Evolutionary conservation across 2,888 invertebrate species (phyloP).

Genomic region (Tinea trinotella): DNA sequence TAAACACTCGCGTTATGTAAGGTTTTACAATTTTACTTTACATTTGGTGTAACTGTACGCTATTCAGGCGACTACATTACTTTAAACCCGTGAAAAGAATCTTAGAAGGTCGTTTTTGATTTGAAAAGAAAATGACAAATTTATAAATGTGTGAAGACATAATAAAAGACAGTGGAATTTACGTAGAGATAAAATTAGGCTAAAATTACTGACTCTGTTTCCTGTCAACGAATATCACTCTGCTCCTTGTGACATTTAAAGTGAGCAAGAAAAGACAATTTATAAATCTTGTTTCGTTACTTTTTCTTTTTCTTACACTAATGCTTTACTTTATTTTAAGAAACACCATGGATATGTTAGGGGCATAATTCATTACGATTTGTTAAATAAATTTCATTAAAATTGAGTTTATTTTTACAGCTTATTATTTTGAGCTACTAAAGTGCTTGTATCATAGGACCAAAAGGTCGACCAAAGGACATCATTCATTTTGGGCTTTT

Average conservation of each 20-base stretch:
- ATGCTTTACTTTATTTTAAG: not conserved
- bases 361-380: not conserved
- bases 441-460: no score
- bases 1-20: no score
- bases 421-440: no score
- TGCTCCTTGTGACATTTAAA: slow-evolving; percentile 13
- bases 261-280: slow-evolving; percentile 11
- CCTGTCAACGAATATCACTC: slow-evolving; percentile 14
- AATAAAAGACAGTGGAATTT: not conserved
- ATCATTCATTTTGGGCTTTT: no score
- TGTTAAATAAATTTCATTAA: not conserved
- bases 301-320: not conserved
- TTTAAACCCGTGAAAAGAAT: not conserved
- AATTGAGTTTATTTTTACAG: no score
- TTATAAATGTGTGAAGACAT: not conserved
- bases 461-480: no score
- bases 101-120: not conserved
- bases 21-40: no score
- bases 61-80: slow-evolving; percentile 1
- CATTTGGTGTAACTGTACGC: not conserved
- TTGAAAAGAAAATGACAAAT: not conserved
- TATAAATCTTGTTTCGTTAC: slow-evolving; percentile 6
- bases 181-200: slow-evolving; percentile 10
- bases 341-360: not conserved
- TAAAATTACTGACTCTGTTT: slow-evolving; percentile 13